Percentiles rank a stretch among this genome's conserved stretches.
Conservation (phyloP, 2,888 invertebrate species). For the Athalia rosae region DNA sequence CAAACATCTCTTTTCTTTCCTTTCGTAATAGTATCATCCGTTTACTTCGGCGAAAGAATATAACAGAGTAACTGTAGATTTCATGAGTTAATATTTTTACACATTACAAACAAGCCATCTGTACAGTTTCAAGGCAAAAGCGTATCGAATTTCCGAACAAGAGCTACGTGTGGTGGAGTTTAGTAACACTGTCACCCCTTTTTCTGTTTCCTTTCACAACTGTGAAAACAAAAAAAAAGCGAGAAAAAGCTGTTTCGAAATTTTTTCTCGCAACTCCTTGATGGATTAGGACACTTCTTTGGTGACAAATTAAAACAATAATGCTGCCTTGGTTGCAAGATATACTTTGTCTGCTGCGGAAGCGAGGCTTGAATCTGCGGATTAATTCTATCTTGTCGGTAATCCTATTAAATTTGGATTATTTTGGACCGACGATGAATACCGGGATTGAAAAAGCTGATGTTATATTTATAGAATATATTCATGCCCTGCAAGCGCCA, state of each 20-base stretch:
- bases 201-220: no score
- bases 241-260: conserved; percentile 13
- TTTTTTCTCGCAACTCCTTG: conserved; percentile 16
- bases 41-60: no score
- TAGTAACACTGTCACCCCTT: no score
- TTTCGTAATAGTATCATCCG: background rate
- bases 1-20: background rate
- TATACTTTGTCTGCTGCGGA: conserved; percentile 34
- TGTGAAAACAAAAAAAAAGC: no score
- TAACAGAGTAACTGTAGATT: no score
- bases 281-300: conserved; percentile 7
- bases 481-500: no score
- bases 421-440: conserved; percentile 25
- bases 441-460: background rate
- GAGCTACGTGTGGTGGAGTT: no score
- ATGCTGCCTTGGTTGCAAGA: conserved; percentile 28
- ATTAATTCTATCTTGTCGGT: conserved; percentile 37
- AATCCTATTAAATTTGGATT: conserved; percentile 36
- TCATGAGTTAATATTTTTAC: no score
- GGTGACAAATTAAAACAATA: conserved; percentile 28
- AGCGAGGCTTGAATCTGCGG: conserved; percentile 35
- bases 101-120: no score
- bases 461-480: background rate
- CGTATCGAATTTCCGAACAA: no score
- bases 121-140: no score